Base-by-base conservation (phyloP, 2,888 invertebrate genomes). In the Leptopilina myrica region DNA sequence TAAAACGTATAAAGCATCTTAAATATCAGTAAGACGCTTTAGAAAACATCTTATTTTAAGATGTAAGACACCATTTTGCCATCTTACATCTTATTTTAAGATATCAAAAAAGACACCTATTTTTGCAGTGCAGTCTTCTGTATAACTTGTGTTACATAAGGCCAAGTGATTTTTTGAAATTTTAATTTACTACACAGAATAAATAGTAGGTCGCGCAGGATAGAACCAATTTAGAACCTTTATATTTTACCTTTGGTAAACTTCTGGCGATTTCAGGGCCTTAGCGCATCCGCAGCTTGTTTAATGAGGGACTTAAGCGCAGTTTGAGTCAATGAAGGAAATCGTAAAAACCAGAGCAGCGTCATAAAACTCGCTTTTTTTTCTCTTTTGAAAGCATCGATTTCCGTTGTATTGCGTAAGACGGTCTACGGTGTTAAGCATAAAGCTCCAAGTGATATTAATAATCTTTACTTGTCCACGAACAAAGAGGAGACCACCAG, bases 401-500 rank as follows among this genome's bases (percentile, higher is more conserved):
- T 89, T 88, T 87, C 85, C 87, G 86, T 83, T 82, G 73, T 33
- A 86, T 88, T 87, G 88, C 87, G 88, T 88, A 89, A 88, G 86
- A 86, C 84, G 78, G 81, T 84, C 81, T 49, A 43, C 64, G 26
- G 56, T 79, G 76, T 65, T 56, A 64, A 79, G 81, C 66, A 78
- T 79, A 67, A 78, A 77, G 84, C 83, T 82, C 77, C 78, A 78
- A 85, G 83, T 82, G 85, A 88, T 87, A 86, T 87, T 84, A 85
- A 86, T 86, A 86, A 88, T 87, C 82, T 84, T 85, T 85, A 84
- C 83, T 81, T 77, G 78, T 79, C 77, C 62, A 43, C 64, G 77
- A 62, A 43, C 81, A 77, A 80, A 80, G 80, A 78, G 79, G 85
- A 11, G 49, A 85, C 85, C 84, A 81, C 82, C 81, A 78, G 80